Base-by-base conservation (phyloP, 2,113 vertebrate genomes). In the Leptodactylus fuscus region DNA sequence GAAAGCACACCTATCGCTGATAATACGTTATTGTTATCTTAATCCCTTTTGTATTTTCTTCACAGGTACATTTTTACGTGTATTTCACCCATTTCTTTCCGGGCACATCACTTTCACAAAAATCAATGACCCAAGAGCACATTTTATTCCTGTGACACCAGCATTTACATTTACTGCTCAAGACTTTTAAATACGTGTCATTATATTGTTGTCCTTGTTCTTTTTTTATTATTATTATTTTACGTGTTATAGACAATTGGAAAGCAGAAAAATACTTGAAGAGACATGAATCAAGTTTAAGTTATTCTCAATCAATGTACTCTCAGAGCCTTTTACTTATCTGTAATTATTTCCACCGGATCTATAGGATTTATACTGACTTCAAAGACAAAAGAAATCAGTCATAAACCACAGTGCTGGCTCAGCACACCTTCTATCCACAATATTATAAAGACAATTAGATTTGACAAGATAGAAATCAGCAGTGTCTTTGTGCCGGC, bases 311-410 rank as follows among this genome's bases (percentile, higher is more conserved):
- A 58, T 76, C 81, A 83, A 60, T 75, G 82, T 75, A 34, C 71
- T 83, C 70, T 69, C 67, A 80, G 62, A 44, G 76, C 34, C 24
- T 85, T 80, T 85, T 80, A 85, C 83, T 85, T 85, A 80, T 85
- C 75, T 85, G 36, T 85, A 79, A 85, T 80, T 85, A 80, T 79
- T 85, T 85, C 58, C 34, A 9, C 62, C 71, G 41, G 60, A 71
- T 69, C 75, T 83, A 69, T 79, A 67, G 48, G 46, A 67, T 85
- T 85, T 79, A 41, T 41, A 70, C 83, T 49, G 71, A 34, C 70
- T 85, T 55, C 38, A 55, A 70, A 70, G 53, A 60, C 44, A 85
- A 85, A 85, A 16, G 69, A 58, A 74, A 83, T 83, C 49, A 74
- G 82, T 83, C 75, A 85, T 85, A 80, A 85, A 85, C 48, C 75